A percentile compares a stretch with the other conserved stretches of the same genome.
These are phyloP conservation scores for Pipistrellus pygmaeus DNA, from an alignment of 2,797 vertebrate species.

Conservation along the genomic window DNA sequence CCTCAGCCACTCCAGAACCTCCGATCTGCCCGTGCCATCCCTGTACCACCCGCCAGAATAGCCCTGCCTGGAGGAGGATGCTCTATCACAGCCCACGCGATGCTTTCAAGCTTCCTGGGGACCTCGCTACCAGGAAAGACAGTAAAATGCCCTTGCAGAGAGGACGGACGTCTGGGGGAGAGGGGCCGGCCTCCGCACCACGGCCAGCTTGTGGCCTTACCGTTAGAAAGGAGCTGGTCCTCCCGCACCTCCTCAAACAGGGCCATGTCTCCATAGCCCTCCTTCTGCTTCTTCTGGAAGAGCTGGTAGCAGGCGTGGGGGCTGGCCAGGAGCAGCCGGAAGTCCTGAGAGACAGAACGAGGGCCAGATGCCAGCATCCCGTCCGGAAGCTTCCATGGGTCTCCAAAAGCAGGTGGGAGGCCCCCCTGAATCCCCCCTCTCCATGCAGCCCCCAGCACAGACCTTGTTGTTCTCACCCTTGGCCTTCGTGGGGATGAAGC, in stretches of 20 bases:
- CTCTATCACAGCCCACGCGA: accelerated
- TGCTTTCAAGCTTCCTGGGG: background rate
- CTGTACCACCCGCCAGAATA: background rate
- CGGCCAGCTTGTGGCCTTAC: background rate
- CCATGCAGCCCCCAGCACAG: background rate
- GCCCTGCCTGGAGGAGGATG: background rate
- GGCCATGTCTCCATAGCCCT: slow-evolving; percentile 88
- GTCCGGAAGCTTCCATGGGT: accelerated
- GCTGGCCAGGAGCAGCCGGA: slow-evolving; percentile 95
- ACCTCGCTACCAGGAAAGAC: background rate
- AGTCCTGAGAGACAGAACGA: slow-evolving; percentile 87
- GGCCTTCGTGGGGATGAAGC: slow-evolving; percentile 92
- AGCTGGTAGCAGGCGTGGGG: slow-evolving; percentile 92
- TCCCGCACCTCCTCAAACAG: slow-evolving; percentile 89
- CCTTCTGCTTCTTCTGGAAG: slow-evolving; percentile 88
- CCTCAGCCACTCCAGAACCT: background rate
- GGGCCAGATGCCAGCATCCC: background rate
- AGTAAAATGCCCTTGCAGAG: accelerated
- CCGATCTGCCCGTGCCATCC: background rate
- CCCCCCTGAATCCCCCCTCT: accelerated
- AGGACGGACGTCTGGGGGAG: accelerated
- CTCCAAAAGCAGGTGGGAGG: background rate
- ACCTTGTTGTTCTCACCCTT: slow-evolving; percentile 78
- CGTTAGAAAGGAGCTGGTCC: background rate
- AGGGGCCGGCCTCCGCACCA: accelerated